Percentiles rank a stretch among this genome's conserved stretches.
These are phyloP conservation scores for Lampropteryx suffumata DNA, from an alignment of 2,888 invertebrate species.

Conservation along the genomic window DNA sequence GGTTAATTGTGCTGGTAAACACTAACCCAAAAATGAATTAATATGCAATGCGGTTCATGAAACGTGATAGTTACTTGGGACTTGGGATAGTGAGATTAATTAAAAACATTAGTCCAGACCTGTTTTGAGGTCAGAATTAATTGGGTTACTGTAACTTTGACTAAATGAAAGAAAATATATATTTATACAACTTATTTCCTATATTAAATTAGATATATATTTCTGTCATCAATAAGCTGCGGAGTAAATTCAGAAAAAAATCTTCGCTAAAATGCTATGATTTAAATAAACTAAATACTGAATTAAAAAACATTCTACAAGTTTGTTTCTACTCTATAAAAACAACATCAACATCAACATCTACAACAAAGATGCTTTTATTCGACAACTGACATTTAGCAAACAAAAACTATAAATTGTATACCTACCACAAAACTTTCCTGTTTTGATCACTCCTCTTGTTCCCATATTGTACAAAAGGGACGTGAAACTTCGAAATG, in stretches of 20 bases:
- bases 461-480: slow-evolving; percentile 69
- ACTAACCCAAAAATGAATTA: slow-evolving; percentile 36
- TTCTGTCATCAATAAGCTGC: no score
- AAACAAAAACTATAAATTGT: slow-evolving; percentile 56
- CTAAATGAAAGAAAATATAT: no score
- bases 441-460: slow-evolving; percentile 75
- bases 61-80: slow-evolving; percentile 36
- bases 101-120: slow-evolving; percentile 37
- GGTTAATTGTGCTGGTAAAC: neutral
- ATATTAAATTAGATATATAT: no score
- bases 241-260: no score
- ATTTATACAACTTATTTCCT: no score
- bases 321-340: no score
- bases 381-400: slow-evolving; percentile 28
- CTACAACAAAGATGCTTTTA: slow-evolving; percentile 14
- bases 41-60: slow-evolving; percentile 43
- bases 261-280: no score
- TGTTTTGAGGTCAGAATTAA: slow-evolving; percentile 8
- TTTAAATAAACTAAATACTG: no score
- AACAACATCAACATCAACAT: no score
- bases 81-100: slow-evolving; percentile 39
- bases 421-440: slow-evolving; percentile 43
- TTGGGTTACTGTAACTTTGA: neutral
- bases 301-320: no score
- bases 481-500: slow-evolving; percentile 54